These are phyloP conservation scores for Trachymyrmex septentrionalis DNA, from an alignment of 1,140 invertebrate genomes.

Conservation along the genomic window DNA sequence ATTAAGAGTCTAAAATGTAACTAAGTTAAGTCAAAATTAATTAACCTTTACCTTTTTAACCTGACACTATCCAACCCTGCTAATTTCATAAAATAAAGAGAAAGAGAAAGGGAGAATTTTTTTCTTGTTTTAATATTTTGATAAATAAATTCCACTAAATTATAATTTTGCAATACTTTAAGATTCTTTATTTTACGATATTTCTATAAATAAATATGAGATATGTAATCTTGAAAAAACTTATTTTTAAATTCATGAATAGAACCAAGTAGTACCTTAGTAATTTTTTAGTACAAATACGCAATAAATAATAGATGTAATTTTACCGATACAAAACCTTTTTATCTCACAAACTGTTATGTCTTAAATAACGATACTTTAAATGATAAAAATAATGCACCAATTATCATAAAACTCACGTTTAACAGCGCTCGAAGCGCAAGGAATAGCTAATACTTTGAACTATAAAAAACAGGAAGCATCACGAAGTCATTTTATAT, in stretches of 20 bases:
- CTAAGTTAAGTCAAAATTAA: no score
- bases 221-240: background rate
- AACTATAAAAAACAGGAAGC: slow-evolving; percentile 44
- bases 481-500: slow-evolving; percentile 21
- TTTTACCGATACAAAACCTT: background rate
- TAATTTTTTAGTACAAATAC: background rate
- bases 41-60: no score
- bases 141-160: background rate
- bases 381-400: slow-evolving; percentile 2
- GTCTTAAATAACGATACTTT: background rate
- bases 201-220: background rate
- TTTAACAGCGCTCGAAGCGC: slow-evolving; percentile 1
- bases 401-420: slow-evolving; percentile 29
- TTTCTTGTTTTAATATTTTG: background rate
- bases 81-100: background rate
- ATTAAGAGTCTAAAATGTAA: no score
- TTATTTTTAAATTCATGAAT: background rate
- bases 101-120: background rate
- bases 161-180: background rate
- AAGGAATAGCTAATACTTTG: slow-evolving; percentile 17
- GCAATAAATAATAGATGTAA: slow-evolving; percentile 11
- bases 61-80: no score
- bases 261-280: background rate
- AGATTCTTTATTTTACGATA: background rate
- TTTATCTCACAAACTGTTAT: background rate